Conservation (phyloP, 2,797 vertebrate species). For the Apogon talboti region DNA sequence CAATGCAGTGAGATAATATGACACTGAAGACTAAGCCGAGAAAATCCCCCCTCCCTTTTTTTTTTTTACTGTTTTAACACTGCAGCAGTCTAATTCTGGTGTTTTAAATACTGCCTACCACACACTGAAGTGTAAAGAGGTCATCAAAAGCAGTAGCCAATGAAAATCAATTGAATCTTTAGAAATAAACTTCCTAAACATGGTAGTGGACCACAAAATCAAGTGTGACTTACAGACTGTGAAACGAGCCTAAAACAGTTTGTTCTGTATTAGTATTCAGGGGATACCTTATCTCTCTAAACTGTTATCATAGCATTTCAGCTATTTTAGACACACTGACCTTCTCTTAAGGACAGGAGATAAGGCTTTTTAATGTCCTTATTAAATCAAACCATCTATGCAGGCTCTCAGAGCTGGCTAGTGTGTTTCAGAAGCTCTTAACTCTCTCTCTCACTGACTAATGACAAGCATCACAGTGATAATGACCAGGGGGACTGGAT, state of each 20-base stretch:
- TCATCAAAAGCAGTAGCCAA: constrained; percentile 71
- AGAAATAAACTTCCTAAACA: constrained; percentile 72
- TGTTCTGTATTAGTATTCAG: constrained; percentile 78
- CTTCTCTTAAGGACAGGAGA: constrained; percentile 83
- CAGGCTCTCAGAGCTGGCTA: constrained; percentile 63
- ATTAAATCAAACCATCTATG: constrained; percentile 82
- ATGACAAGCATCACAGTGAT: constrained; percentile 72
- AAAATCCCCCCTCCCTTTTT: neutral
- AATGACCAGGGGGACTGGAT: constrained; percentile 69
- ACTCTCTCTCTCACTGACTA: constrained; percentile 64
- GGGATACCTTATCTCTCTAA: constrained; percentile 68
- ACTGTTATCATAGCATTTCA: constrained; percentile 83
- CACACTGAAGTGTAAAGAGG: constrained; percentile 55
- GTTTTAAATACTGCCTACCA: constrained; percentile 42
- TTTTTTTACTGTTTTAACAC: constrained; percentile 11
- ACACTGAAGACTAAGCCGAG: constrained; percentile 8
- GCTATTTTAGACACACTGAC: constrained; percentile 83
- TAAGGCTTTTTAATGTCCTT: constrained; percentile 83
- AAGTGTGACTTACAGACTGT: constrained; percentile 73
- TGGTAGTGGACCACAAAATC: constrained; percentile 71
- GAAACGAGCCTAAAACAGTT: constrained; percentile 75
- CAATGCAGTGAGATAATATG: constrained; percentile 4
- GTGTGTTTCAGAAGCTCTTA: constrained; percentile 63
- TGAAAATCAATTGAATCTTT: constrained; percentile 70
- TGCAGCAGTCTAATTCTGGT: constrained; percentile 2